Conservation (phyloP, 2,113 vertebrate species). For the Machaerirhynchus nigripectus region DNA sequence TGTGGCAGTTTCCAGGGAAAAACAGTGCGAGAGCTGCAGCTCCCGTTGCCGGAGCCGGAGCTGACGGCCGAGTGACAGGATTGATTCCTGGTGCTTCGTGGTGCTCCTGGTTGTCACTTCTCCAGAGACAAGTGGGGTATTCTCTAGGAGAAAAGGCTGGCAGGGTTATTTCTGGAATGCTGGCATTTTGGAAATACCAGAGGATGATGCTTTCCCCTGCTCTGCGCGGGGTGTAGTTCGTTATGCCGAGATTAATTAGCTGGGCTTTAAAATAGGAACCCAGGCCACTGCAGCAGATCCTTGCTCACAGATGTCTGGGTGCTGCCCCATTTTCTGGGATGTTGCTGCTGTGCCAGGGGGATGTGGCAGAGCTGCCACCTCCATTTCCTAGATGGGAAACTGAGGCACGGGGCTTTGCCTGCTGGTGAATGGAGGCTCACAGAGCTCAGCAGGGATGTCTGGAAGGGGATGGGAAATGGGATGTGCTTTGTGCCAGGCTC, state of each 20-base stretch:
- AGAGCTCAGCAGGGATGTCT: background rate
- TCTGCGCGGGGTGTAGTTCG: background rate
- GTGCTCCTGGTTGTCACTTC: background rate
- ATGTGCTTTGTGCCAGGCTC: background rate
- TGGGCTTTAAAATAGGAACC: background rate
- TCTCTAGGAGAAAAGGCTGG: background rate
- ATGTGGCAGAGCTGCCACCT: background rate
- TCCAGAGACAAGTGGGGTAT: background rate
- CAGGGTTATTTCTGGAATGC: constrained; percentile 17
- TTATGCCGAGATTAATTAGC: background rate
- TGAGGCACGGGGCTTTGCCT: background rate
- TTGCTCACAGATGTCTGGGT: rapidly evolving
- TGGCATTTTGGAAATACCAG: constrained; percentile 50
- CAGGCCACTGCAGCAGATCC: background rate
- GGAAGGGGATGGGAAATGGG: background rate
- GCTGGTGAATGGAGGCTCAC: background rate
- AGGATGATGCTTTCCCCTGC: background rate
- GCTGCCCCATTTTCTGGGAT: background rate
- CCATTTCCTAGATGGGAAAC: background rate
- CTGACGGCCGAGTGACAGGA: background rate
- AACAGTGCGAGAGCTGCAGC: background rate
- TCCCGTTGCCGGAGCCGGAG: background rate
- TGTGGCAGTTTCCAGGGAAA: background rate
- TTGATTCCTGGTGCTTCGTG: background rate
- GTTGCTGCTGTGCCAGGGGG: background rate